phyloP scores from a whole-genome alignment of 2,797 vertebrate species.

The Nannoperca obscura region DNA sequence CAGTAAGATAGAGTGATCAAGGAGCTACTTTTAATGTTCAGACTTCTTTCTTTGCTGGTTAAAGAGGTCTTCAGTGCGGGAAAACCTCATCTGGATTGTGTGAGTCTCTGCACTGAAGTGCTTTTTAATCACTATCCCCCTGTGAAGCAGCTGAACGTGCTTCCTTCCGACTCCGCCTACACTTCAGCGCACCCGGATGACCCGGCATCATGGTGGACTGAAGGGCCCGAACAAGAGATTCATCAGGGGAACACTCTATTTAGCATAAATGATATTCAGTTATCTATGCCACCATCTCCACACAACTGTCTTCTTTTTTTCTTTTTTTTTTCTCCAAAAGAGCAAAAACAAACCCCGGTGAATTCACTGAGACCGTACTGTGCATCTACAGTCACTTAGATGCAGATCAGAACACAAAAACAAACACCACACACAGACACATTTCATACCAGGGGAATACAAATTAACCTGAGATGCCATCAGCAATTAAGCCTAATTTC shows the following conservation, averaged over 20 bases:
- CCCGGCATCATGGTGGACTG: constrained; percentile 61
- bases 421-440: constrained; percentile 75
- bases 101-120: constrained; percentile 67
- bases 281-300: constrained; percentile 27
- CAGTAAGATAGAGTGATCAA: constrained; percentile 68
- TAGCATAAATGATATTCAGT: constrained; percentile 49
- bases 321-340: constrained; percentile 10
- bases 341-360: constrained; percentile 44
- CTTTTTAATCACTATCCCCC: constrained; percentile 73
- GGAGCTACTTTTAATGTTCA: constrained; percentile 58
- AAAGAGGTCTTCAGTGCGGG: constrained; percentile 65
- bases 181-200: constrained; percentile 50
- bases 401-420: constrained; percentile 71
- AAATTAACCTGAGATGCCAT: constrained; percentile 89
- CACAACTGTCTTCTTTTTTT: constrained; percentile 17
- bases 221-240: constrained; percentile 47
- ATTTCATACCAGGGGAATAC: constrained; percentile 83
- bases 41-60: constrained; percentile 50
- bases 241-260: constrained; percentile 38
- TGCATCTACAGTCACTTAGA: constrained; percentile 68
- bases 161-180: constrained; percentile 61
- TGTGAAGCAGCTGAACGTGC: constrained; percentile 64
- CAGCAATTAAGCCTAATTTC: constrained; percentile 89
- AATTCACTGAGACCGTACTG: constrained; percentile 45
- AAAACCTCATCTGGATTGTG: constrained; percentile 70